phyloP scores from a whole-genome alignment of 2,113 vertebrate genomes.

The Nicator chloris region DNA sequence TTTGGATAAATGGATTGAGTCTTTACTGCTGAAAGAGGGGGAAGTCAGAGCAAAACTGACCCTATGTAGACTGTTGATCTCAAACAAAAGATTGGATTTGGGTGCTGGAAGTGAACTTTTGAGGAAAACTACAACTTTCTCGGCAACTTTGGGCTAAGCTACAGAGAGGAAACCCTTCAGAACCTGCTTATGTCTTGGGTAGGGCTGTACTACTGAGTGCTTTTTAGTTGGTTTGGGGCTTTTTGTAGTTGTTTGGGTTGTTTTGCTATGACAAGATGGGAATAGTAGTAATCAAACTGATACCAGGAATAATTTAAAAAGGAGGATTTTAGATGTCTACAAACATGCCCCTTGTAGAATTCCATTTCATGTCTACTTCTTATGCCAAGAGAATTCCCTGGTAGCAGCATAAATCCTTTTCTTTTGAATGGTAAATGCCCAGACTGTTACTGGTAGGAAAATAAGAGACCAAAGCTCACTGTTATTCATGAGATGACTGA shows the following conservation, averaged over 20 bases:
- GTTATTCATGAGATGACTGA: neutral
- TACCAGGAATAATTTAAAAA: neutral
- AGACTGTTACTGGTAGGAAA: neutral
- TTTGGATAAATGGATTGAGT: neutral
- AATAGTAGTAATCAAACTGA: neutral
- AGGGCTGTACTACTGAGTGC: neutral
- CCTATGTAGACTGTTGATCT: neutral
- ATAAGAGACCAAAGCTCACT: neutral
- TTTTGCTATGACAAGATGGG: neutral
- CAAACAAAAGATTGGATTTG: neutral
- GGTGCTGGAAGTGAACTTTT: neutral
- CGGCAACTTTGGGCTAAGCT: neutral
- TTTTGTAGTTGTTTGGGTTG: neutral
- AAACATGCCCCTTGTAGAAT: neutral
- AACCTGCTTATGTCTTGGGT: neutral
- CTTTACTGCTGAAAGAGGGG: neutral
- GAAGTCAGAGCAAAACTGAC: neutral
- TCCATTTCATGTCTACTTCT: neutral
- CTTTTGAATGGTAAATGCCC: neutral
- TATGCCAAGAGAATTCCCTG: neutral
- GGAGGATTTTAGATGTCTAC: neutral
- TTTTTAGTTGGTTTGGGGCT: neutral
- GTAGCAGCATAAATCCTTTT: neutral
- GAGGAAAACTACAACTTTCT: neutral
- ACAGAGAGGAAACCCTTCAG: neutral